Percentiles rank a stretch among this genome's conserved stretches.
phyloP scores from a whole-genome alignment of 2,113 vertebrate genomes.

The Laticauda laticaudata region DNA sequence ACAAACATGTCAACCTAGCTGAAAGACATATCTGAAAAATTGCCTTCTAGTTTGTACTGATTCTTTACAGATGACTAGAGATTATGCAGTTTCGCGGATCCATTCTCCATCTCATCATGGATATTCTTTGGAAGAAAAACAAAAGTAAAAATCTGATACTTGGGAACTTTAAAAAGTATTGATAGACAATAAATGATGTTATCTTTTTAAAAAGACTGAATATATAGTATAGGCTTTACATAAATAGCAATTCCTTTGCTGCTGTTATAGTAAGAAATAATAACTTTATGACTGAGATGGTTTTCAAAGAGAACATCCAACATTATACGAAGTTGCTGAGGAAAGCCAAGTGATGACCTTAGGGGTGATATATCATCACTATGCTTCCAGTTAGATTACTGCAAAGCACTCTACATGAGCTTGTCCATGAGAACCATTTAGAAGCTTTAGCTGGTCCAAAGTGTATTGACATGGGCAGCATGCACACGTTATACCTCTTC shows the following conservation, averaged over 20 bases:
- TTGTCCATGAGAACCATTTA: not conserved
- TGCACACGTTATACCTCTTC: not conserved
- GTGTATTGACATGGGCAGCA: not conserved
- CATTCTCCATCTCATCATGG: not conserved
- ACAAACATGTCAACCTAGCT: not conserved
- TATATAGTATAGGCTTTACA: not conserved
- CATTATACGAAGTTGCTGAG: not conserved
- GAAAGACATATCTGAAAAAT: not conserved
- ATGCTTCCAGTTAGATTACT: not conserved
- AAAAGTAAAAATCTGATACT: not conserved
- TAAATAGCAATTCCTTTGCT: not conserved
- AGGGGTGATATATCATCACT: not conserved
- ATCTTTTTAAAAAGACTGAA: not conserved
- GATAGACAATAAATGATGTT: not conserved
- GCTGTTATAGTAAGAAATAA: not conserved
- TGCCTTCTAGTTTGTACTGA: not conserved
- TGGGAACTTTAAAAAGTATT: not conserved
- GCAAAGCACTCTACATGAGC: not conserved
- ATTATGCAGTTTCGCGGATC: not conserved
- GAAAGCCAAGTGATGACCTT: not conserved
- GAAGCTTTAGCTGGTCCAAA: not conserved
- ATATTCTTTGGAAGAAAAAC: not conserved
- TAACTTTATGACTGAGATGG: not conserved
- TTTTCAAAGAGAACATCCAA: not conserved
- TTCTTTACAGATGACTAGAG: not conserved